A percentile compares a stretch with the other conserved stretches of the same genome.
These are phyloP conservation scores for Cheilosia urbana DNA, from an alignment of 2,888 invertebrate species.

Conservation along the genomic window DNA sequence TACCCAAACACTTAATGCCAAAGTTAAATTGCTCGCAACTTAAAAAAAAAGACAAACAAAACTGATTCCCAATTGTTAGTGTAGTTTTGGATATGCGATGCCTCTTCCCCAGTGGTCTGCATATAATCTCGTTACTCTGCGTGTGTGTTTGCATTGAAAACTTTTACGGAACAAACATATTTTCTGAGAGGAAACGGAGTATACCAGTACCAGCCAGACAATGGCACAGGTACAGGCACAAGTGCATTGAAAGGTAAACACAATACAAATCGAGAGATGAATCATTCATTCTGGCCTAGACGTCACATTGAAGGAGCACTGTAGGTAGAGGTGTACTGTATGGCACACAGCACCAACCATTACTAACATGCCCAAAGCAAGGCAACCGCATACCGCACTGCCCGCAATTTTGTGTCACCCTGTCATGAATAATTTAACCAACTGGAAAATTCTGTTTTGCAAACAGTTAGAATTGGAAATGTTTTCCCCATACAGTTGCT, in stretches of 20 bases:
- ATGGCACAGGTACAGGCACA: conserved; percentile 1
- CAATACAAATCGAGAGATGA: conserved; percentile 68
- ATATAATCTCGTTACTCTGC: conserved; percentile 56
- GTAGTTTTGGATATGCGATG: conserved; percentile 24
- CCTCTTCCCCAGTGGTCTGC: conserved; percentile 32
- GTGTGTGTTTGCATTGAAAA: neutral
- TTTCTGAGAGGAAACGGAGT: conserved; percentile 27
- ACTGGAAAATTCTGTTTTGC: conserved; percentile 71
- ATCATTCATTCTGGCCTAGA: conserved; percentile 65
- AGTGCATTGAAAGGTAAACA: conserved; percentile 65
- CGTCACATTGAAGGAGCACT: conserved; percentile 3
- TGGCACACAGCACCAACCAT: too few relatives aligned
- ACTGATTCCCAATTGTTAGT: neutral
- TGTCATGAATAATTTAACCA: conserved; percentile 73
- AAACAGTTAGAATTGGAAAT: conserved; percentile 67
- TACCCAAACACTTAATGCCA: neutral
- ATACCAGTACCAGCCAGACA: conserved; percentile 46
- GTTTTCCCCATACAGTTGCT: conserved; percentile 62
- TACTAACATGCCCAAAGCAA: conserved; percentile 14
- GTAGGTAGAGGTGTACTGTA: neutral
- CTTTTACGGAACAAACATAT: conserved; percentile 53
- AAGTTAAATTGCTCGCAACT: neutral
- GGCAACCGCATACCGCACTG: conserved; percentile 19
- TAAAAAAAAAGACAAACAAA: neutral
- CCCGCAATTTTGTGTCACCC: conserved; percentile 60